Evolutionary conservation across 2,113 vertebrate genomes (phyloP).

Genomic region (Takifugu flavidus): DNA sequence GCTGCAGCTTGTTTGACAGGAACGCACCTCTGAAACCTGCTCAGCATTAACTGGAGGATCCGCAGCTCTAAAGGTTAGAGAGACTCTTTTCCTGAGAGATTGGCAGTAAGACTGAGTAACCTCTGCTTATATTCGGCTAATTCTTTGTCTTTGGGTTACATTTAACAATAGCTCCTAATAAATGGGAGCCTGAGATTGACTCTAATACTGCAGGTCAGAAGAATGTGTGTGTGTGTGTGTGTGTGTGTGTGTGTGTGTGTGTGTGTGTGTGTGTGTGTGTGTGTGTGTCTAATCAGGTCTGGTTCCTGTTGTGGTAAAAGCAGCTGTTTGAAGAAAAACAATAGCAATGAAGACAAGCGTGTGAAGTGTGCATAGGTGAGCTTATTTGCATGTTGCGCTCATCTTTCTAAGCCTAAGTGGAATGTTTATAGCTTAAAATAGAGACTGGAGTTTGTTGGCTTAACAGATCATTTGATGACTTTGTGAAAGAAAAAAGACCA

Average conservation of each 20-base stretch:
- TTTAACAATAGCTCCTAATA: background rate
- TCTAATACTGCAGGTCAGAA: background rate
- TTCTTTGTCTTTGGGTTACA: background rate
- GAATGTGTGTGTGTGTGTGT: background rate
- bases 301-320: conserved; percentile 21
- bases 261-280: background rate
- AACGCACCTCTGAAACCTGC: conserved; percentile 14
- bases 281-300: conserved; percentile 14
- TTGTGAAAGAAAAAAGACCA: no score
- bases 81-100: background rate
- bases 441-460: no score
- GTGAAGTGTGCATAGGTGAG: no score
- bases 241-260: no score
- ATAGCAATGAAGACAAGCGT: no score
- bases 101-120: background rate
- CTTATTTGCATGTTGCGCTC: no score
- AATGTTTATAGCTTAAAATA: no score
- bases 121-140: background rate
- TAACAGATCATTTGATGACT: no score
- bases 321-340: conserved; percentile 14
- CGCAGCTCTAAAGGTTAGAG: no score
- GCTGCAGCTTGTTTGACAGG: conserved; percentile 36
- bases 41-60: no score
- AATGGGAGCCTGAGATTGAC: background rate
- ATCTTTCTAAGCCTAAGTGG: no score